These are phyloP conservation scores for Parascotia fuliginaria DNA, from an alignment of 2,888 invertebrate species.

Conservation along the genomic window DNA sequence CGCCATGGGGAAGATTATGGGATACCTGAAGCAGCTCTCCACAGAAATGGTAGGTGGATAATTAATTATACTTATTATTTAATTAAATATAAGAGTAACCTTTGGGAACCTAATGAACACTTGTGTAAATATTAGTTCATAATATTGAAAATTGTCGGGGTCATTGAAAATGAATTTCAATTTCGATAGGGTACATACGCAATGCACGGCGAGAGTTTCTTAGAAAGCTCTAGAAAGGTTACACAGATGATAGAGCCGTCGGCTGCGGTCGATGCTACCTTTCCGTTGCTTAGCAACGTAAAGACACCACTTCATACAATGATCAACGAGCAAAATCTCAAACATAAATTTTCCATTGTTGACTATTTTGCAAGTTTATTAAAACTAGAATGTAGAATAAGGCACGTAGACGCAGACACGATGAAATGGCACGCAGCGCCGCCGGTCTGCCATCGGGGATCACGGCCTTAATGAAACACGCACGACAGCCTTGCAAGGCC, in stretches of 20 bases:
- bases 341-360: not conserved
- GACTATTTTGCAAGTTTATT: not conserved
- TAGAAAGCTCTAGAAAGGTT: constrained; percentile 61
- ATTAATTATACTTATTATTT: not conserved
- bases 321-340: too few species aligned
- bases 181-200: constrained; percentile 1
- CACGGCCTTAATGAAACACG: constrained; percentile 36
- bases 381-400: constrained; percentile 6
- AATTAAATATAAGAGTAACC: too few species aligned
- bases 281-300: constrained; percentile 66
- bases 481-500: constrained; percentile 64
- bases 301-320: constrained; percentile 11
- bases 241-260: constrained; percentile 16
- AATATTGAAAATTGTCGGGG: too few species aligned
- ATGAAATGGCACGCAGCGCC: constrained; percentile 24
- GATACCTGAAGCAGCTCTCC: constrained; percentile 80
- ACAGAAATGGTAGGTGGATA: constrained; percentile 78
- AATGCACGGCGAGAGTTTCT: constrained; percentile 51
- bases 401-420: constrained; percentile 10
- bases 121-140: too few species aligned
- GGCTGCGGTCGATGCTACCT: constrained; percentile 49
- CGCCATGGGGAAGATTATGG: constrained; percentile 82
- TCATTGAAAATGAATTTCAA: not conserved
- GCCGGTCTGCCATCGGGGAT: constrained; percentile 25
- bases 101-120: too few species aligned